Evolutionary conservation across 2,888 invertebrate genomes (phyloP).

Genomic region (Amphipyra berbera): DNA sequence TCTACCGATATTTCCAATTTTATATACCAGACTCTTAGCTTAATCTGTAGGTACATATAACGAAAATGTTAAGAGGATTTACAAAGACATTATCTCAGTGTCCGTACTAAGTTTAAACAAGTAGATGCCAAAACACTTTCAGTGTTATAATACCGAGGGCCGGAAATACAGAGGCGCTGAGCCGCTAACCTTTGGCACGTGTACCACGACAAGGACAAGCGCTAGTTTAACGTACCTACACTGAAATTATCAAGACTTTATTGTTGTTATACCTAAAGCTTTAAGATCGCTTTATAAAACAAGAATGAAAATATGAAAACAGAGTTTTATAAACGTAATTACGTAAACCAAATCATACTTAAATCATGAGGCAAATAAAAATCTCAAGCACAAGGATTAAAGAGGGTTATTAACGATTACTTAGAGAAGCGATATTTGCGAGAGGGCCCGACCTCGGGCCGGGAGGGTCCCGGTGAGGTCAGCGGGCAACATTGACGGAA

Average conservation of each 20-base stretch:
- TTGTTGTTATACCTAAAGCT: not conserved
- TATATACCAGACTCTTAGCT: no score
- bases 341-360: constrained; percentile 31
- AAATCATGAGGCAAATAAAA: constrained; percentile 26
- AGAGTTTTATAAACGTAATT: constrained; percentile 8
- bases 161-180: constrained; percentile 15
- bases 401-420: constrained; percentile 50
- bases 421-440: constrained; percentile 41
- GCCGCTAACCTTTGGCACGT: constrained; percentile 19
- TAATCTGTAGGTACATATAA: no score
- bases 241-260: not conserved
- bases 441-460: constrained; percentile 33
- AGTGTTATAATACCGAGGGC: constrained; percentile 5
- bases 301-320: constrained; percentile 7
- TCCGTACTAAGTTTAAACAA: constrained; percentile 4
- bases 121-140: constrained; percentile 12
- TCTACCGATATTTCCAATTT: no score
- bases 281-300: constrained; percentile 4
- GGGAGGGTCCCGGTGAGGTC: constrained; percentile 49
- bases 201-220: constrained; percentile 11
- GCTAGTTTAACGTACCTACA: constrained; percentile 7
- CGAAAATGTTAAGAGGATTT: no score
- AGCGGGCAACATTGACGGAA: constrained; percentile 48
- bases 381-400: constrained; percentile 38
- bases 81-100: not conserved